Base-by-base conservation (phyloP, 2,113 vertebrate genomes). In the Colius striatus region DNA sequence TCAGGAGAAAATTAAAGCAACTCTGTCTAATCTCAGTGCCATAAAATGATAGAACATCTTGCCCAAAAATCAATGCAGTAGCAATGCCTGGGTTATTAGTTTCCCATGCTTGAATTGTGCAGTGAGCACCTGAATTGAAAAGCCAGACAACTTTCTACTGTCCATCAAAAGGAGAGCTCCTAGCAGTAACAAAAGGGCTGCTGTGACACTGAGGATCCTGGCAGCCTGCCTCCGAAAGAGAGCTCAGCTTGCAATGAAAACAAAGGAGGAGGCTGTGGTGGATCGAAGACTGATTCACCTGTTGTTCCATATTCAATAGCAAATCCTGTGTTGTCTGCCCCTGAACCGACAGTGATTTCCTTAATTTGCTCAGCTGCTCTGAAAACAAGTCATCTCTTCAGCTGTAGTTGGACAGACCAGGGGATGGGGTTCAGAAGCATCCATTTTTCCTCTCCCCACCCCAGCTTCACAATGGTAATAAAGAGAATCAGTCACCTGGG, bases 1-100 rank as follows among this genome's bases (percentile, higher is more conserved):
- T 73, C 55, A 36, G 51, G 72, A 93, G 72, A 92, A 88, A 92
- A 88, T 72, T 79, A 90, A 92, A 86, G 47, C 43, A 73, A 57
- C 45, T 21, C 12, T 63, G 70, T 70, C 53, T 68, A 87, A 87
- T 79, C 36, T 82, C 25, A 21, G 32, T 80, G 63, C 60, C n/a
- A 51, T 73, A 73, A 88, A 92, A 92, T 67, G 61, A 72, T 15
- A 71, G 53, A 92, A 72, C 45, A 57, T 26, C 19, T 81, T 68
- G 48, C 23, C 36, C 74, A 76, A 86, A 91, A 96, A 89, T 91
- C 95, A 86, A 55, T 86, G 79, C 70, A 68, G 54, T 26, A 57
- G 77, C 76, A 63, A 43, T 41, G 30, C 41, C 30, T 2, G 1
- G 25, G 17, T 93, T 87, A 66, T 95, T 90, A 88, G 85, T 20